Evolutionary conservation across 2,888 invertebrate species (phyloP).

Genomic region (Rotaria sp.): DNA sequence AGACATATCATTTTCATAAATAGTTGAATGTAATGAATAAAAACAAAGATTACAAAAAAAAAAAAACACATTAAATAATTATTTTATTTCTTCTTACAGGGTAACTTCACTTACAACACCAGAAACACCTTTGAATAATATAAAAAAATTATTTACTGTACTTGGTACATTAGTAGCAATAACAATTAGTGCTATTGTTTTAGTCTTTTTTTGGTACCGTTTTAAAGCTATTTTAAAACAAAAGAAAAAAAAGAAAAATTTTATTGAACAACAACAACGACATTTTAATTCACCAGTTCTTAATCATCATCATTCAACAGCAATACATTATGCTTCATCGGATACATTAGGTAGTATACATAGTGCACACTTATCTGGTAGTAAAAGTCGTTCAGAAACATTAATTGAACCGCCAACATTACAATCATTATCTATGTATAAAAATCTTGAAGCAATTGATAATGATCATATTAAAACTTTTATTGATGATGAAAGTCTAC

Average conservation of each 20-base stretch:
- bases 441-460: not conserved
- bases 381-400: not conserved
- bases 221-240: not conserved
- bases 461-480: not conserved
- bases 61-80: not conserved
- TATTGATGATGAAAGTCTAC: not conserved
- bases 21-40: too few relatives aligned
- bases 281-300: not conserved
- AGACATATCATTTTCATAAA: too few relatives aligned
- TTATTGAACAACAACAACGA: not conserved
- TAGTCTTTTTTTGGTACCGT: not conserved
- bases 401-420: not conserved
- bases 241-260: not conserved
- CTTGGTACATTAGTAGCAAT: not conserved
- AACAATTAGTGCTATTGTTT: not conserved
- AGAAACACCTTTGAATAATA: not conserved
- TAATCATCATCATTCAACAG: not conserved
- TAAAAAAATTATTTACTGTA: not conserved
- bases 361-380: not conserved
- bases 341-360: not conserved
- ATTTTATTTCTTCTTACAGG: not conserved
- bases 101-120: not conserved
- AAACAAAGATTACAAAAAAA: too few relatives aligned
- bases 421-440: not conserved
- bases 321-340: not conserved